phyloP scores from a whole-genome alignment of 92 coral and sea anemone species.

The Parazoanthus atlanticus region DNA sequence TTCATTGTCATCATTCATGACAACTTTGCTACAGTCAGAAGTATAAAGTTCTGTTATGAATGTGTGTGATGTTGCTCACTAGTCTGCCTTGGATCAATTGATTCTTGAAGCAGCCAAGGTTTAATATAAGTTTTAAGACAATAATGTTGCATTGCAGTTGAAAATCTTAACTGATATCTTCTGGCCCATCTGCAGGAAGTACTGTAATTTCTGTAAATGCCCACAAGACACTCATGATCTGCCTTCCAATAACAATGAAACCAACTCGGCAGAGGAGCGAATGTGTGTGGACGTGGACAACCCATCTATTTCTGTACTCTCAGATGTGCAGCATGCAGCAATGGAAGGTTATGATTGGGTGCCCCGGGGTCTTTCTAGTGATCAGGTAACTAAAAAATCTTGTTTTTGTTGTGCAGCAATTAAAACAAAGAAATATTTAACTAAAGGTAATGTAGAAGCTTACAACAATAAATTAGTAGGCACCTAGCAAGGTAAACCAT shows the following conservation, averaged over 20 bases:
- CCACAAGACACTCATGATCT: constrained; percentile 82
- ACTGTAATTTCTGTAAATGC: constrained; percentile 87
- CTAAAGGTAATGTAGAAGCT: no score
- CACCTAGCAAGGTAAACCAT: no score
- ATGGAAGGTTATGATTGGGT: constrained; percentile 96
- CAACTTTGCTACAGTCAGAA: no score
- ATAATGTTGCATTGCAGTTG: neutral
- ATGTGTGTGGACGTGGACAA: constrained; percentile 87
- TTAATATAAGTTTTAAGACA: no score
- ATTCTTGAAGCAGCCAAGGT: no score
- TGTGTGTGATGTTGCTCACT: no score
- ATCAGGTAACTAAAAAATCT: constrained; percentile 58
- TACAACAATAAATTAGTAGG: no score
- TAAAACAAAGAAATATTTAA: no score
- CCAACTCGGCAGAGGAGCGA: constrained; percentile 85
- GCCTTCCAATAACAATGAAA: constrained; percentile 72
- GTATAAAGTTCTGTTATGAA: no score
- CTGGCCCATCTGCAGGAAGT: constrained; percentile 62
- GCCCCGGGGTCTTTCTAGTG: constrained; percentile 75
- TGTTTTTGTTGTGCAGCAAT: neutral
- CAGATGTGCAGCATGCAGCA: constrained; percentile 67
- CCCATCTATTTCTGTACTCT: constrained; percentile 70
- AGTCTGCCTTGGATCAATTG: no score
- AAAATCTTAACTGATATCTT: neutral
- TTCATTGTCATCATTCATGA: no score